phyloP scores from a whole-genome alignment of 2,113 vertebrate genomes.

The Dicaeum eximium region DNA sequence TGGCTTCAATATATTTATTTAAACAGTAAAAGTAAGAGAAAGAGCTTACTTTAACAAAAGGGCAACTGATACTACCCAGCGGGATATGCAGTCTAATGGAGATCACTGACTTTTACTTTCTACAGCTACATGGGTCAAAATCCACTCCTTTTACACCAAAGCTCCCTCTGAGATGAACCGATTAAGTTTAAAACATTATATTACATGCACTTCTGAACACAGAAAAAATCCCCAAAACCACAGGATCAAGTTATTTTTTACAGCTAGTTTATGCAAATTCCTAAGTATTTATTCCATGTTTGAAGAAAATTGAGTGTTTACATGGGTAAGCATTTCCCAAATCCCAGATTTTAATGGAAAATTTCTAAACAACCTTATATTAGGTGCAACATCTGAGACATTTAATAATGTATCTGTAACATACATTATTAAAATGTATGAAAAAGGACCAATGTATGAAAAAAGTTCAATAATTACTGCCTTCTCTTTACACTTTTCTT shows the following conservation, averaged over 20 bases:
- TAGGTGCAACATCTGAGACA: not conserved
- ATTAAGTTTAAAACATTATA: not conserved
- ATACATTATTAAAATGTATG: constrained; percentile 25
- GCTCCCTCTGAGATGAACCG: not conserved
- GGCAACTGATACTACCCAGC: constrained; percentile 63
- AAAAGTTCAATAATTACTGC: constrained; percentile 22
- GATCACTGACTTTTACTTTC: constrained; percentile 50
- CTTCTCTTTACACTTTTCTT: not conserved
- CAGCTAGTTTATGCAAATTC: not conserved
- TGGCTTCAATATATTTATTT: constrained; percentile 70
- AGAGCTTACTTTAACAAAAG: constrained; percentile 60
- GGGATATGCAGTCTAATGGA: constrained; percentile 60
- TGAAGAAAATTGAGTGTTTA: not conserved
- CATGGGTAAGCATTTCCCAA: not conserved
- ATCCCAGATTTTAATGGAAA: not conserved
- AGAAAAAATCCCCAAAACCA: not conserved
- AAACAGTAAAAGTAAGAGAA: constrained; percentile 64
- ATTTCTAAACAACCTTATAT: not conserved
- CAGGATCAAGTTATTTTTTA: not conserved
- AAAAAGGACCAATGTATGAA: not conserved
- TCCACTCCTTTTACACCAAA: constrained; percentile 15
- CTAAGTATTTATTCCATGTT: not conserved
- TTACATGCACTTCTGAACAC: not conserved
- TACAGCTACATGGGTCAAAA: constrained; percentile 44
- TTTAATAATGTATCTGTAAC: no score